phyloP scores from a whole-genome alignment of 2,797 vertebrate genomes.

The Gymnoscopelus braueri region DNA sequence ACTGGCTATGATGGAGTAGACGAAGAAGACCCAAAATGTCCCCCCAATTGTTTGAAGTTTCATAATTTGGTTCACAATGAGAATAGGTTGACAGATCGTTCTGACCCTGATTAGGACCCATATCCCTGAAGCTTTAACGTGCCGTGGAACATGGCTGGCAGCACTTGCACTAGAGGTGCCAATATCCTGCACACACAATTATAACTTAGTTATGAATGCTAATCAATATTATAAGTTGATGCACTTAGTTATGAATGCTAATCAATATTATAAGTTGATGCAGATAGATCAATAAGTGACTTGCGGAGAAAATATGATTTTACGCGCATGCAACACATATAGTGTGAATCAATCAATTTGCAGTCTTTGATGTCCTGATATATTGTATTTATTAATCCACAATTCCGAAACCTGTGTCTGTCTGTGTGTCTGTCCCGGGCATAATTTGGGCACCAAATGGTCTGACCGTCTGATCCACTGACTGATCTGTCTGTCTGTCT shows the following conservation, averaged over 20 bases:
- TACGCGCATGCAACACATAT: background rate
- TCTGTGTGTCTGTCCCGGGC: too few relatives aligned
- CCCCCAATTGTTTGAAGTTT: too few relatives aligned
- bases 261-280: slow-evolving; percentile 39
- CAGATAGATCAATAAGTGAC: slow-evolving; percentile 42
- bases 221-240: slow-evolving; percentile 39
- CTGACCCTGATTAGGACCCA: slow-evolving; percentile 9
- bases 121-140: slow-evolving; percentile 34
- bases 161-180: slow-evolving; percentile 43
- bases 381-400: too few relatives aligned
- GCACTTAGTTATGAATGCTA: slow-evolving; percentile 48
- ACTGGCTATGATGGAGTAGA: slow-evolving; percentile 34
- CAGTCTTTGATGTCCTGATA: too few relatives aligned
- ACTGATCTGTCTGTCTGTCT: background rate
- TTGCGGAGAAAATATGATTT: slow-evolving; percentile 20
- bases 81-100: slow-evolving; percentile 37
- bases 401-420: too few relatives aligned
- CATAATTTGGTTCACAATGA: slow-evolving; percentile 9
- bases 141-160: slow-evolving; percentile 40
- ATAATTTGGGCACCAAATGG: too few relatives aligned
- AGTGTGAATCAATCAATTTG: too few relatives aligned
- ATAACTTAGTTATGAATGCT: slow-evolving; percentile 47
- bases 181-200: slow-evolving; percentile 45
- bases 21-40: slow-evolving; percentile 34
- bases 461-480: too few relatives aligned